Conservation (phyloP, 2,888 invertebrate species). For the Sinelater perroti region DNA sequence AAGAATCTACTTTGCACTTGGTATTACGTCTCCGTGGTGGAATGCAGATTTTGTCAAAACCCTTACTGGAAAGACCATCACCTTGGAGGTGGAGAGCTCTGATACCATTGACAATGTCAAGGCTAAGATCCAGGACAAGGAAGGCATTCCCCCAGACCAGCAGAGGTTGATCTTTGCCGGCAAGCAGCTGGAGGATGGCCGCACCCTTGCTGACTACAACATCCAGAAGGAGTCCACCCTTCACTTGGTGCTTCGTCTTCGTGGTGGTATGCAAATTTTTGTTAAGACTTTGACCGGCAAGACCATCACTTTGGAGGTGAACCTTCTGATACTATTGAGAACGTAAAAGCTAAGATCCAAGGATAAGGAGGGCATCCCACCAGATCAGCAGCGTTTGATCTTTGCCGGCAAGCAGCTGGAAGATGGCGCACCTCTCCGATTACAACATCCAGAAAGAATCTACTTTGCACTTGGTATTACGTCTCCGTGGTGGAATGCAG, state of each 20-base stretch:
- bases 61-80: constrained; percentile 67
- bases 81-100: constrained; percentile 67
- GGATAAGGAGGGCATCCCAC: constrained; percentile 66
- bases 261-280: constrained; percentile 70
- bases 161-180: constrained; percentile 72
- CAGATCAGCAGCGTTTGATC: constrained; percentile 71
- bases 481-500: constrained; percentile 74
- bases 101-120: constrained; percentile 71
- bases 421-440: constrained; percentile 72
- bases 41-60: constrained; percentile 72
- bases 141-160: constrained; percentile 79
- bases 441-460: constrained; percentile 74
- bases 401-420: constrained; percentile 75
- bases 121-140: constrained; percentile 72
- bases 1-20: constrained; percentile 67
- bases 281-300: constrained; percentile 67
- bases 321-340: constrained; percentile 68
- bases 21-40: constrained; percentile 65
- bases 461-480: constrained; percentile 66
- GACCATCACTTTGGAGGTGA: constrained; percentile 64
- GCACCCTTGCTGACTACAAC: constrained; percentile 70
- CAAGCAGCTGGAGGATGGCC: constrained; percentile 73
- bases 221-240: constrained; percentile 69
- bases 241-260: constrained; percentile 66
- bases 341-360: constrained; percentile 66